Conservation (phyloP, 1,140 invertebrate genomes). For the Lysiphlebus fabarum region DNA sequence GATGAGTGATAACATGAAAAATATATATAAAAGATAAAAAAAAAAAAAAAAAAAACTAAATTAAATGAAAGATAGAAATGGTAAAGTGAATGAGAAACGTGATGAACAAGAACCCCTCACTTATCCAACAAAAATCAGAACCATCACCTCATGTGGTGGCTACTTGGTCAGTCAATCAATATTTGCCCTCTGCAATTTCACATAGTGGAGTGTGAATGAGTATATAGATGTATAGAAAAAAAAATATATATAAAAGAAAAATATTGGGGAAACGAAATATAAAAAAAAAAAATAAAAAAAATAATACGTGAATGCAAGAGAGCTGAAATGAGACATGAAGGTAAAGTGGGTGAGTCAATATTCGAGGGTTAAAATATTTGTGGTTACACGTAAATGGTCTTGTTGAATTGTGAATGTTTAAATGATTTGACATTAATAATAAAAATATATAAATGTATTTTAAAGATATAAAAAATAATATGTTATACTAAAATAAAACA, state of each 20-base stretch:
- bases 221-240: neutral
- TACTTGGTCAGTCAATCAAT: conserved; percentile 39
- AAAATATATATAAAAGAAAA: neutral
- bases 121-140: conserved; percentile 33
- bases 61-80: neutral
- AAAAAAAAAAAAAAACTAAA: neutral
- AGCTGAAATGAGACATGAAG: too few species aligned
- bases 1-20: too few species aligned
- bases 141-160: conserved; percentile 4
- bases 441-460: too few species aligned
- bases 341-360: too few species aligned
- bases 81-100: neutral
- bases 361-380: too few species aligned
- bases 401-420: too few species aligned
- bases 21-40: too few species aligned
- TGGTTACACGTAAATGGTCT: too few species aligned
- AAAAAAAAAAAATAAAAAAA: conserved; percentile 3
- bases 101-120: neutral
- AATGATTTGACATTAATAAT: too few species aligned
- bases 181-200: conserved; percentile 34
- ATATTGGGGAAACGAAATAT: neutral
- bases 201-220: conserved; percentile 17
- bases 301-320: neutral
- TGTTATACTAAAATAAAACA: too few species aligned
- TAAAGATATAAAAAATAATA: too few species aligned